Conservation (phyloP, 2,797 vertebrate species). For the Carapus acus region DNA sequence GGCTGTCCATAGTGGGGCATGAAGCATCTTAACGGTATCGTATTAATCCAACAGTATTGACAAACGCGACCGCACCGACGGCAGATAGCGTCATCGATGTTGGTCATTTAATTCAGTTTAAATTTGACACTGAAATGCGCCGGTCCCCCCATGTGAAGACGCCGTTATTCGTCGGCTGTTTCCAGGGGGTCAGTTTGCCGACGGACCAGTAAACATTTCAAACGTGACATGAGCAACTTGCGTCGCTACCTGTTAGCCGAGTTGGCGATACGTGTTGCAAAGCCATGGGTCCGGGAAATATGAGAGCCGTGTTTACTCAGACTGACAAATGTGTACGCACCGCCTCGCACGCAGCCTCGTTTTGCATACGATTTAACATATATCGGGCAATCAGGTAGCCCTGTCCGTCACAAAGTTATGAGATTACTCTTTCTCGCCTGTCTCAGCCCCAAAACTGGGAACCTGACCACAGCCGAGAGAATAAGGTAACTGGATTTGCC, state of each 20-base stretch:
- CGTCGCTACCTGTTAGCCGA: background rate
- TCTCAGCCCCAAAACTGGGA: slow-evolving; percentile 83
- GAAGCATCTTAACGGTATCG: too few species aligned
- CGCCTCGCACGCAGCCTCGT: too few species aligned
- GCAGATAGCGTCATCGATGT: background rate
- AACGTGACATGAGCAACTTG: slow-evolving; percentile 15
- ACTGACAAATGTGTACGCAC: background rate
- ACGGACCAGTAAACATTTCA: slow-evolving; percentile 55
- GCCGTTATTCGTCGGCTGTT: slow-evolving; percentile 45
- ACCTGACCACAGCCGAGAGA: slow-evolving; percentile 84
- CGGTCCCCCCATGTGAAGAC: background rate
- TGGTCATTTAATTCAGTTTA: background rate
- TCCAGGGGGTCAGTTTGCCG: slow-evolving; percentile 53
- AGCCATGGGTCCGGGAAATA: slow-evolving; percentile 50
- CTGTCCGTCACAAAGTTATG: slow-evolving; percentile 64
- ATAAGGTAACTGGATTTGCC: slow-evolving; percentile 73
- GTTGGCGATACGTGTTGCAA: background rate
- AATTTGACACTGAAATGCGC: too few species aligned
- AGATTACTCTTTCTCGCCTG: slow-evolving; percentile 82
- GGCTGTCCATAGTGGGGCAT: too few species aligned
- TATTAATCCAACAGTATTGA: too few species aligned
- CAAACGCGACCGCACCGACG: background rate
- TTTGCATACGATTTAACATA: too few species aligned
- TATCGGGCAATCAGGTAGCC: too few species aligned
- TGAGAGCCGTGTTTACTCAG: slow-evolving; percentile 5